Evolutionary conservation across 2,797 vertebrate species (phyloP), one percentile per base, ranked within the genome.

Genomic region (Characodon lateralis): DNA sequence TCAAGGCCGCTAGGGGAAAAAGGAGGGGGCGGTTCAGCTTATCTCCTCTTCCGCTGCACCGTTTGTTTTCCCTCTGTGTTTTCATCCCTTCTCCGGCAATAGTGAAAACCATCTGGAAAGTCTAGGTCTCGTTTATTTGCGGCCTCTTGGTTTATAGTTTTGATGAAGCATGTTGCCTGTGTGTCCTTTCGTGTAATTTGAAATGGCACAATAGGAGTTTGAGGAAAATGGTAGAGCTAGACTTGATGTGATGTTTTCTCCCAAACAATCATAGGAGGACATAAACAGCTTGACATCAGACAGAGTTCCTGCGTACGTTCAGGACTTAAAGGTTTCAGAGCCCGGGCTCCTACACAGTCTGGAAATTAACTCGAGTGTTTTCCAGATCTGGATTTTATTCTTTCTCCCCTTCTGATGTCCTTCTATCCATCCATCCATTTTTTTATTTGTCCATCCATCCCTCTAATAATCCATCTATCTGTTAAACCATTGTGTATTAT

Each of bases 101-200:
- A 92, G 94, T 93, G 71, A 75, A 85, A 93, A 84, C 88, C 93
- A 93, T 91, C 88, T 94, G 93, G 86, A 74, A 63, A 86, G 86
- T 77, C 81, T 70, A 78, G 83, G 81, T 85, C 88, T 92, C 58
- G 74, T 93, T 93, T 90, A 79, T 89, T 85, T 92, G 89, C 41
- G 79, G 81, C 83, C 88, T 90, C 72, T 86, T 74, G 28, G 83
- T 84, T 89, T 75, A 74, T 46, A 43, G 83, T 81, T 70, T 79
- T 35, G 82, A 83, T 79, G 85, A 72, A 70, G 20, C 35, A 74
- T 85, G 43, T 26, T 74, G 46, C 69, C 22, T 41, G 13, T 2
- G 71, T 84, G 87, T 76, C 86, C 81, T 77, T 73, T 83, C 88
- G 83, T 91, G 76, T 90, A 74, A 80, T 79, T 77, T 72, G 55